phyloP scores from a whole-genome alignment of 2,888 invertebrate genomes.

The Drepanosiphum platanoidis region DNA sequence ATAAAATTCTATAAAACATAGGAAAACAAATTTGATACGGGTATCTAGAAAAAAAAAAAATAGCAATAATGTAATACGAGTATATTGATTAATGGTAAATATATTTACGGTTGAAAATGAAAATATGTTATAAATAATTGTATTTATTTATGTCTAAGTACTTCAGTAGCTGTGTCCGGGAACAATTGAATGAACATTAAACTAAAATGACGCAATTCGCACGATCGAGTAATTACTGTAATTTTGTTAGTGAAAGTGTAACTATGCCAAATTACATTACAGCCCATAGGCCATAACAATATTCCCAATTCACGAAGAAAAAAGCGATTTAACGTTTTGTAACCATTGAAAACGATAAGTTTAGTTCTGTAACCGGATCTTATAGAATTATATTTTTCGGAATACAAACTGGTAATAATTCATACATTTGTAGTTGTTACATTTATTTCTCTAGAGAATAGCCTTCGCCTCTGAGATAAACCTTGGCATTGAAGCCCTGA shows the following conservation, averaged over 20 bases:
- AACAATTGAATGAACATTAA: slow-evolving; percentile 48
- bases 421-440: background rate
- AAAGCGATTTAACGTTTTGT: slow-evolving; percentile 3
- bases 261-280: slow-evolving; percentile 53
- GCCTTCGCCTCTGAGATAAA: slow-evolving; percentile 9
- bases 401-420: background rate
- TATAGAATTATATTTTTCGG: background rate
- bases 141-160: background rate
- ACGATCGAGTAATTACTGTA: slow-evolving; percentile 57
- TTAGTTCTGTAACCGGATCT: background rate
- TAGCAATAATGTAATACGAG: background rate
- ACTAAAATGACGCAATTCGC: slow-evolving; percentile 55
- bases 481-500: slow-evolving; percentile 31
- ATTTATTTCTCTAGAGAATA: background rate
- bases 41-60: background rate
- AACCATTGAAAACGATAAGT: background rate
- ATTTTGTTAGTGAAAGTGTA: slow-evolving; percentile 58
- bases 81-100: background rate
- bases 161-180: background rate
- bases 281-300: slow-evolving; percentile 29
- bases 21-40: background rate
- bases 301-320: slow-evolving; percentile 8
- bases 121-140: background rate
- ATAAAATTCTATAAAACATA: background rate
- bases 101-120: background rate